Percentiles rank a stretch among this genome's conserved stretches.
Conservation (phyloP, 2,113 vertebrate genomes). For the Plecotus auritus region DNA sequence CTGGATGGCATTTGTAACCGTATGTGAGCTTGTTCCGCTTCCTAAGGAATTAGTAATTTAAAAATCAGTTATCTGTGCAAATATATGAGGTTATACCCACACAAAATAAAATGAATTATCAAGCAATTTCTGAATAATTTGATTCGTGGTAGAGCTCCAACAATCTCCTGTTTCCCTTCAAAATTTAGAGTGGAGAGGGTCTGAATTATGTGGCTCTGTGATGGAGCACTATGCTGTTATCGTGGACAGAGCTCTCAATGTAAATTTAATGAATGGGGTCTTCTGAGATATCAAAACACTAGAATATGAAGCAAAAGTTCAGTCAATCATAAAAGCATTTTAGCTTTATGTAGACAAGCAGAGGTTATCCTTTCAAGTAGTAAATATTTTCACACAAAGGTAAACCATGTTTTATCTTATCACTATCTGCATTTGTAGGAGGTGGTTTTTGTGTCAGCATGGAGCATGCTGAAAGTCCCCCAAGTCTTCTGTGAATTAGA, state of each 20-base stretch:
- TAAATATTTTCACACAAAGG: conserved; percentile 9
- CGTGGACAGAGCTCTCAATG: neutral
- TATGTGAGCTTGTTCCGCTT: conserved; percentile 6
- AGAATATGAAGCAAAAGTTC: neutral
- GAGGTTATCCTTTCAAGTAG: neutral
- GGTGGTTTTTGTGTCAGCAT: neutral
- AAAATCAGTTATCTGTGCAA: conserved; percentile 43
- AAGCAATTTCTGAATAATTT: neutral
- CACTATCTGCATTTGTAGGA: neutral
- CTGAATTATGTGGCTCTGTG: neutral
- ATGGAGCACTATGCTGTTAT: neutral
- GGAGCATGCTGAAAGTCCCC: neutral
- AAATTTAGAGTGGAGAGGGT: neutral
- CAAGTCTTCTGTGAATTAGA: neutral
- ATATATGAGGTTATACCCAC: neutral
- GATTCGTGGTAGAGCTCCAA: neutral
- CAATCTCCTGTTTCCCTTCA: neutral
- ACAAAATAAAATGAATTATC: conserved; percentile 16
- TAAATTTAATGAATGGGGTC: neutral
- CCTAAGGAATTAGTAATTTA: neutral
- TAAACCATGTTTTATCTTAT: neutral
- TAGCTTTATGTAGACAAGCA: neutral
- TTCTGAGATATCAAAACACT: neutral
- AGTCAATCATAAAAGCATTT: neutral
- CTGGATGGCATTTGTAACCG: neutral